Percentiles rank a stretch among this genome's conserved stretches.
phyloP scores from a whole-genome alignment of 2,113 vertebrate species.

The Hemiscyllium ocellatum region DNA sequence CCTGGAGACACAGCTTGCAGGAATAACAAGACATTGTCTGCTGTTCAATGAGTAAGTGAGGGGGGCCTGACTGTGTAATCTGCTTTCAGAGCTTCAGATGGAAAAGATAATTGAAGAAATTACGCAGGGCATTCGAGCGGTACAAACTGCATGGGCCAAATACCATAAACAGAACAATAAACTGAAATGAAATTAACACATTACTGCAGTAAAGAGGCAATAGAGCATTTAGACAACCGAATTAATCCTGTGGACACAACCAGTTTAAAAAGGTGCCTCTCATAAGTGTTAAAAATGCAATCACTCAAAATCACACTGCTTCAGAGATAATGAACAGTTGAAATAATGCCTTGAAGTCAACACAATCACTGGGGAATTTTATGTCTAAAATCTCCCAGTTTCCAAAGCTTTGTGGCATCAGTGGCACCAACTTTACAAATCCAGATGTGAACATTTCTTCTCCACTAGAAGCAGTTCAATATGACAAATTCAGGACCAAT shows the following conservation, averaged over 20 bases:
- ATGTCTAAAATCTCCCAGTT: background rate
- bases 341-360: background rate
- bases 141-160: background rate
- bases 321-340: background rate
- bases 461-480: background rate
- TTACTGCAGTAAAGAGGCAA: constrained; percentile 27
- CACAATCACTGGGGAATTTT: background rate
- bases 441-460: background rate
- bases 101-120: constrained; percentile 31
- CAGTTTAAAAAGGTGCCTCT: background rate
- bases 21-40: background rate
- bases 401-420: background rate
- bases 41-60: background rate
- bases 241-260: background rate
- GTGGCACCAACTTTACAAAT: no score
- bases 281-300: constrained; percentile 8
- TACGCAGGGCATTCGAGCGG: background rate
- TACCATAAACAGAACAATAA: background rate
- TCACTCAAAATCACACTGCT: background rate
- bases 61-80: background rate
- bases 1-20: background rate
- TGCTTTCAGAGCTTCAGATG: constrained; percentile 21
- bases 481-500: background rate
- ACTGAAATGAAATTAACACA: constrained; percentile 29
- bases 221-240: background rate